Evolutionary conservation across 2,113 vertebrate genomes (phyloP), one percentile per base, ranked within the genome.

Genomic region (Solenodon paradoxus): DNA sequence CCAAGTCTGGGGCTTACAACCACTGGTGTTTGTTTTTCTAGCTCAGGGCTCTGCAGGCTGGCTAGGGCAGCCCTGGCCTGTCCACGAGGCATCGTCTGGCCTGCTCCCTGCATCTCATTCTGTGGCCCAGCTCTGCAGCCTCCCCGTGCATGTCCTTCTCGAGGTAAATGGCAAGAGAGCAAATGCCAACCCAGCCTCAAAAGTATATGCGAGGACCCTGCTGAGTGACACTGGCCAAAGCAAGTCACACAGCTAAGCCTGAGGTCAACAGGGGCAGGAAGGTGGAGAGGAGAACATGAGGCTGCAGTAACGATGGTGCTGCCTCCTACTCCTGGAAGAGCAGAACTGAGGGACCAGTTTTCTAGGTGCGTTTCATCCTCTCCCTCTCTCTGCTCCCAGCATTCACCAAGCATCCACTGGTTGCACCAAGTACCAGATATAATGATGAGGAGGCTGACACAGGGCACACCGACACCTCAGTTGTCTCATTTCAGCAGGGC

Each of bases 371-470:
- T 82, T 5, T n/a, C n/a, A n/a, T n/a, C 3, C 11, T 8, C 10
- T 42, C 22, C 11, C 10, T 51, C 49, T 1, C 7, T 22, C 45
- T n/a, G 0, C 6, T 22, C 26, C 19, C 38, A 26, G 3, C 12
- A 13, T 24, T 38, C 6, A 20, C 84, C 61, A 22, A 35, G 71
- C 2, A 22, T 63, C 51, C n/a, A 17, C 66, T 35, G 47, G 72
- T 32, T 42, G 24, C 26, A 15, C 17, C 17, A 51, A 22, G 49
- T 9, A 8, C 40, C 0, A 12, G n/a, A 45, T 2, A 7, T 47
- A 80, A 2, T 11, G 42, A 61, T 0, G 26, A 69, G 9, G 47
- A 42, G 19, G n/a, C 80, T 59, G 55, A 47, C 1, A 0, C 2
- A 1, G 57, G 74, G 69, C 66, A 72, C 38, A 3, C 42, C 5